Conservation (phyloP, 2,113 vertebrate species). For the Paratilapia polleni region DNA sequence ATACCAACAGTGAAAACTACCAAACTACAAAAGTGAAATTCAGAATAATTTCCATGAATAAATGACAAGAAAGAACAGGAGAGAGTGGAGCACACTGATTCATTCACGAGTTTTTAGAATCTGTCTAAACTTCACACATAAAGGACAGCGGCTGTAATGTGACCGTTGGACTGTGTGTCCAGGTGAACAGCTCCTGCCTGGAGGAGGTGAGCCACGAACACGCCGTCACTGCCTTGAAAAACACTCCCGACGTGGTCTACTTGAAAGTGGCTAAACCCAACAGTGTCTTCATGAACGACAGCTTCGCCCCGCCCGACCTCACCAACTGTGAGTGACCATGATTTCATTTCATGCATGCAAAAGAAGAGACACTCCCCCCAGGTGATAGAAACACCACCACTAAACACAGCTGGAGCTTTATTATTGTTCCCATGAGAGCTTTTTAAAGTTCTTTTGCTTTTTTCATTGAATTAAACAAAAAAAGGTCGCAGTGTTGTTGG, state of each 20-base stretch:
- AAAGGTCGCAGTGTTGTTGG: too few relatives aligned
- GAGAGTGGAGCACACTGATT: neutral
- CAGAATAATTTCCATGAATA: too few relatives aligned
- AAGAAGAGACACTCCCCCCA: too few relatives aligned
- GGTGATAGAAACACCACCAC: neutral
- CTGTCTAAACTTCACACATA: too few relatives aligned
- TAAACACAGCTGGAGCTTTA: rapidly evolving
- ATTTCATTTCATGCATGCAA: neutral
- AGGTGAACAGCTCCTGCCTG: constrained; percentile 94
- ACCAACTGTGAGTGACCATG: constrained; percentile 90
- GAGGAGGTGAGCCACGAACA: constrained; percentile 99
- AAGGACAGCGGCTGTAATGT: too few relatives aligned
- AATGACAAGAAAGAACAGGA: neutral
- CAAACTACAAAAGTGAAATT: too few relatives aligned
- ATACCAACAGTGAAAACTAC: too few relatives aligned
- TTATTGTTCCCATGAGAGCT: too few relatives aligned
- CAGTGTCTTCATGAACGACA: constrained; percentile 95
- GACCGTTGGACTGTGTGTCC: neutral
- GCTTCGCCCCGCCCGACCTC: constrained; percentile 91
- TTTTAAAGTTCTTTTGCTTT: too few relatives aligned
- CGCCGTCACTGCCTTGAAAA: constrained; percentile 98
- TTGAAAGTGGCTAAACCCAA: constrained; percentile 97
- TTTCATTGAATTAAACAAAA: too few relatives aligned
- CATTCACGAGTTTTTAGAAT: too few relatives aligned
- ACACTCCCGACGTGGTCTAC: constrained; percentile 96